These are phyloP conservation scores for Drosophila nigricruria DNA, from an alignment of 2,888 invertebrate species.

Conservation along the genomic window DNA sequence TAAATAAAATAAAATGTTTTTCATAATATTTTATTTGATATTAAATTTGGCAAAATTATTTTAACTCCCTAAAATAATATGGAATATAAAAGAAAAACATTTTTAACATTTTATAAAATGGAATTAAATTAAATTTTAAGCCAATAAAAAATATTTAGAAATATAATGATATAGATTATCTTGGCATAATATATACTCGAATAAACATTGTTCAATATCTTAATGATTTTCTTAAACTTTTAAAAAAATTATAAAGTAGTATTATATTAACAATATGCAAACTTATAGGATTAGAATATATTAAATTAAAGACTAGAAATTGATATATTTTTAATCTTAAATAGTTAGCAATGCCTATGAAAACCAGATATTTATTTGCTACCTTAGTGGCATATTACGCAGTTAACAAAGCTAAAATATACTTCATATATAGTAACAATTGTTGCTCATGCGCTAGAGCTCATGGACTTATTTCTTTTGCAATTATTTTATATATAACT, in stretches of 20 bases:
- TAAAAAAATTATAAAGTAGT: no score
- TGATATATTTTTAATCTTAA: neutral
- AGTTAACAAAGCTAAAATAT: neutral
- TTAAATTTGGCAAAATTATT: neutral
- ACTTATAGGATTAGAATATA: neutral
- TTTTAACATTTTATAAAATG: no score
- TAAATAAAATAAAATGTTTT: no score
- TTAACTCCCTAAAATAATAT: no score
- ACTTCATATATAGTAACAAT: neutral
- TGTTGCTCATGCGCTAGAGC: constrained; percentile 41
- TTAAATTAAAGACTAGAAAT: neutral
- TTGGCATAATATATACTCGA: no score
- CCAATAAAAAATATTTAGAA: no score
- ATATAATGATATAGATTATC: no score
- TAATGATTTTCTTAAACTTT: no score
- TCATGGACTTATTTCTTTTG: constrained; percentile 33
- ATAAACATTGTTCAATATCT: no score
- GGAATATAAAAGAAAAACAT: no score
- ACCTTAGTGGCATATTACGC: neutral
- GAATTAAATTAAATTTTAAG: no score
- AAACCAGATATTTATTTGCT: neutral
- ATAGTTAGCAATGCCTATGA: neutral
- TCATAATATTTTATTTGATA: no score
- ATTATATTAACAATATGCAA: neutral
- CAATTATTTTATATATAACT: neutral